Evolutionary conservation across 2,113 vertebrate genomes (phyloP).

Genomic region (Chaetops frenatus): DNA sequence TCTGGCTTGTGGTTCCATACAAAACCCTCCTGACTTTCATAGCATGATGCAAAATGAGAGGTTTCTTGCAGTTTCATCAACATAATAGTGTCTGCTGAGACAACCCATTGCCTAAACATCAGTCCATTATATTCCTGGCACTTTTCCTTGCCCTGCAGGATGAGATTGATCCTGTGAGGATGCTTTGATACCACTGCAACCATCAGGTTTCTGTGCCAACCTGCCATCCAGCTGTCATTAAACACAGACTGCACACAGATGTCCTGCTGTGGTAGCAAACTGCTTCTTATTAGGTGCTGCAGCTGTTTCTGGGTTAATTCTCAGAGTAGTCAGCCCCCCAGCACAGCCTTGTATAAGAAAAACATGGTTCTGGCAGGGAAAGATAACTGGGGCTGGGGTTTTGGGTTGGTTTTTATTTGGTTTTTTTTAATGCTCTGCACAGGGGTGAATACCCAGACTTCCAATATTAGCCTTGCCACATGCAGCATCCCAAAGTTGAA

Average conservation of each 20-base stretch:
- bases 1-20: neutral
- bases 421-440: neutral
- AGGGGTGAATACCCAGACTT: neutral
- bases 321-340: neutral
- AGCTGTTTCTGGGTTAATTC: neutral
- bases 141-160: neutral
- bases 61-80: neutral
- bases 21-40: neutral
- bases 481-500: neutral
- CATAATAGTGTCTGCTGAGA: neutral
- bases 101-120: neutral
- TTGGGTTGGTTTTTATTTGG: neutral
- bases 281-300: neutral
- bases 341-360: neutral
- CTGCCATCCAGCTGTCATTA: neutral
- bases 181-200: neutral
- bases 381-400: neutral
- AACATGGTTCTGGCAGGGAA: neutral
- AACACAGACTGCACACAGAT: neutral
- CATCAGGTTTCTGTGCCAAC: neutral
- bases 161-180: neutral
- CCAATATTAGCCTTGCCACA: neutral
- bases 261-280: neutral
- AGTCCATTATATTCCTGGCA: neutral
- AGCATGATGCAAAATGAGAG: neutral